A percentile compares a stretch with the other conserved stretches of the same genome.
These are phyloP conservation scores for Chymomyza costata DNA, from an alignment of 1,140 invertebrate genomes.

Conservation along the genomic window DNA sequence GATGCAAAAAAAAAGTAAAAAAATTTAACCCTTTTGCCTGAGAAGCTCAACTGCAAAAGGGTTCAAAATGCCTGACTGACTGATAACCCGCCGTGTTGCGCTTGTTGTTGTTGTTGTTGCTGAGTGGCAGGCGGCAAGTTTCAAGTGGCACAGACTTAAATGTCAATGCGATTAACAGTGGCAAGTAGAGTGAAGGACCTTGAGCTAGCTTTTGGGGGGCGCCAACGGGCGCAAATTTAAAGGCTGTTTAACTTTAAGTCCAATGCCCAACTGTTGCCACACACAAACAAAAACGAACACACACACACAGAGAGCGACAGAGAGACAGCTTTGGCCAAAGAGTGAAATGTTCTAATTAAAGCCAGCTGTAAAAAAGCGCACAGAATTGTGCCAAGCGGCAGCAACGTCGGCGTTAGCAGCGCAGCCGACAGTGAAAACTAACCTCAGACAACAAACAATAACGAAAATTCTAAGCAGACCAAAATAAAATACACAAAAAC, in stretches of 20 bases:
- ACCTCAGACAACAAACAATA: slow-evolving; percentile 73
- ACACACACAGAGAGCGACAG: slow-evolving; percentile 13
- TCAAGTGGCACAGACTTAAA: slow-evolving; percentile 2
- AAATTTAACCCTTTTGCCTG: slow-evolving; percentile 34
- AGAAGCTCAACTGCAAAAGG: slow-evolving; percentile 14
- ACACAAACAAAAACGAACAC: slow-evolving; percentile 7
- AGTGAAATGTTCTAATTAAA: slow-evolving; percentile 72
- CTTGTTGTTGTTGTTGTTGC: no score
- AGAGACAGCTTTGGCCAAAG: slow-evolving; percentile 8
- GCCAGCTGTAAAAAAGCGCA: slow-evolving; percentile 58
- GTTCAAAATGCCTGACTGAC: slow-evolving; percentile 24
- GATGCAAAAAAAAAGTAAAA: slow-evolving; percentile 3
- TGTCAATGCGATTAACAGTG: slow-evolving; percentile 36
- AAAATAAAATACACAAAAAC: no score
- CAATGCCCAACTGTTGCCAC: slow-evolving; percentile 62
- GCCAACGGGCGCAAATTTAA: slow-evolving; percentile 14
- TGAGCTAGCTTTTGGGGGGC: slow-evolving; percentile 3
- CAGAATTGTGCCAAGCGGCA: slow-evolving; percentile 66
- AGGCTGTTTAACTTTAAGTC: slow-evolving; percentile 43
- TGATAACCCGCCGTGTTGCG: slow-evolving; percentile 8
- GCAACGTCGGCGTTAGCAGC: slow-evolving; percentile 16
- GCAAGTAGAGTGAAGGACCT: background rate
- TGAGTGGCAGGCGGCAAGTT: no score
- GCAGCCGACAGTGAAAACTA: slow-evolving; percentile 63
- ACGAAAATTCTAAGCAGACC: slow-evolving; percentile 66